phyloP scores from a whole-genome alignment of 2,888 invertebrate species.

The Hyalella azteca region DNA sequence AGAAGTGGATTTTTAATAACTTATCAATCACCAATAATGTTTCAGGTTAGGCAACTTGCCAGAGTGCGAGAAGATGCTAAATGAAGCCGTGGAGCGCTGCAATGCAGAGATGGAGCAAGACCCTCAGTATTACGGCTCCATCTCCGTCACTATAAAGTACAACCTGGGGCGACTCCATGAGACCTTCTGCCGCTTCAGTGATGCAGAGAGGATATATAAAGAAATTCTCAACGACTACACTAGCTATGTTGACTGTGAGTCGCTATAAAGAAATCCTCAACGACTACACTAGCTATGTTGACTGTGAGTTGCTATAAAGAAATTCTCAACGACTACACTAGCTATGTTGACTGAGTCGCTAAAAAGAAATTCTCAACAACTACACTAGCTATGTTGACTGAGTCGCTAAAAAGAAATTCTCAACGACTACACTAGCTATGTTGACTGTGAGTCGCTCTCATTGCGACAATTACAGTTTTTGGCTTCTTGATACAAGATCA shows the following conservation, averaged over 20 bases:
- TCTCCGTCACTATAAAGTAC: slow-evolving; percentile 94
- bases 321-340: slow-evolving; percentile 95
- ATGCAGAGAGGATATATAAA: slow-evolving; percentile 95
- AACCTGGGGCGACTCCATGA: slow-evolving; percentile 94
- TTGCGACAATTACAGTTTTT: too few species aligned
- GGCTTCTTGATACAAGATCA: too few species aligned
- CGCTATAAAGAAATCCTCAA: slow-evolving; percentile 84
- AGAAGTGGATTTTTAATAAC: too few species aligned
- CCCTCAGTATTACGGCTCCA: slow-evolving; percentile 92
- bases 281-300: slow-evolving; percentile 97
- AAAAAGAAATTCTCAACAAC: slow-evolving; percentile 94
- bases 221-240: slow-evolving; percentile 96
- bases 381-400: slow-evolving; percentile 99
- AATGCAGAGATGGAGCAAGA: slow-evolving; percentile 85
- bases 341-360: slow-evolving; percentile 92
- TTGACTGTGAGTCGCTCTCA: too few species aligned
- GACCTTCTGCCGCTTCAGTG: slow-evolving; percentile 87
- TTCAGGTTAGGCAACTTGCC: slow-evolving; percentile 82
- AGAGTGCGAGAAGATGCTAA: slow-evolving; percentile 83
- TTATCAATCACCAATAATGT: too few species aligned
- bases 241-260: slow-evolving; percentile 89
- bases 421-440: slow-evolving; percentile 96
- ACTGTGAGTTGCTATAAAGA: slow-evolving; percentile 89
- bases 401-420: slow-evolving; percentile 90
- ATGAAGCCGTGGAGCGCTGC: slow-evolving; percentile 83